Evolutionary conservation across 2,888 invertebrate species (phyloP).

Genomic region (Brenthis ino): DNA sequence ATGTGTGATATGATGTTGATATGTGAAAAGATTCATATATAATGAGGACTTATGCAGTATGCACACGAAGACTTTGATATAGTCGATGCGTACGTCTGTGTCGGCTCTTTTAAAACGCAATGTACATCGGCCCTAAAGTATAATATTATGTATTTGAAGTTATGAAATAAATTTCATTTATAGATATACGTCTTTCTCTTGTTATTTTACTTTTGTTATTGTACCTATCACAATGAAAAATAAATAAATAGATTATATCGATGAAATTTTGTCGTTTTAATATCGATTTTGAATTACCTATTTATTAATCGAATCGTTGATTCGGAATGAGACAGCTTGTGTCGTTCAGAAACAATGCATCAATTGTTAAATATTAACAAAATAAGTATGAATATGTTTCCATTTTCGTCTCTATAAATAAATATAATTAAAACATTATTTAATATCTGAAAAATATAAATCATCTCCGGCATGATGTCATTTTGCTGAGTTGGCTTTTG

Average conservation of each 20-base stretch:
- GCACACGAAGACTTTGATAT: no score
- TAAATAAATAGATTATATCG: background rate
- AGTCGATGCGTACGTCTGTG: no score
- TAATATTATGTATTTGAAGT: no score
- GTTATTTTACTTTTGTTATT: no score
- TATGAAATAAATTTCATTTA: no score
- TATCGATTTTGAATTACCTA: conserved; percentile 1
- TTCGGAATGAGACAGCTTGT: conserved; percentile 2
- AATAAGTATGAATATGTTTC: background rate
- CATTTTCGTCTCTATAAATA: background rate
- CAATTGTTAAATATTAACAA: background rate
- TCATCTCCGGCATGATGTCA: conserved; percentile 30
- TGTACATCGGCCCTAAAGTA: no score
- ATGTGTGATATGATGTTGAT: no score
- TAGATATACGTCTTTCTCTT: no score
- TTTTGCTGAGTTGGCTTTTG: conserved; percentile 76
- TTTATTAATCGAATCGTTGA: background rate
- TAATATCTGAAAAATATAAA: conserved; percentile 11
- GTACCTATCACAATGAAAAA: background rate
- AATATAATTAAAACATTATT: conserved; percentile 5
- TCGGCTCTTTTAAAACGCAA: no score
- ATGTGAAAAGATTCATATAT: no score
- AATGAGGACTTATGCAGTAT: no score
- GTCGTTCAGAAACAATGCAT: conserved; percentile 7
- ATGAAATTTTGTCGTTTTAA: background rate